Conservation (phyloP, 1,140 invertebrate species). For the Teleogryllus occipitalis region DNA sequence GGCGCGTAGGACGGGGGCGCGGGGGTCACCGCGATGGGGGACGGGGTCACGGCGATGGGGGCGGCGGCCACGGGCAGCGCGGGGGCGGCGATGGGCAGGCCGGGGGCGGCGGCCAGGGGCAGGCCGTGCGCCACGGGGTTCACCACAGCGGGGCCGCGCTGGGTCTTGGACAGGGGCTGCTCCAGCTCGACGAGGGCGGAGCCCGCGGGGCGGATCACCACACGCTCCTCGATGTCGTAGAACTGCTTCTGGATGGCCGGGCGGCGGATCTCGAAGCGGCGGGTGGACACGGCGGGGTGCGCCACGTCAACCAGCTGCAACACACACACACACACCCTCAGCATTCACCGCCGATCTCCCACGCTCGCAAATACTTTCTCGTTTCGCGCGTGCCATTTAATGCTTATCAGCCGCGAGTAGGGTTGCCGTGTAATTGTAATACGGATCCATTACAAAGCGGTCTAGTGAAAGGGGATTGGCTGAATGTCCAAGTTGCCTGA, state of each 20-base stretch:
- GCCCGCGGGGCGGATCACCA: conserved; percentile 52
- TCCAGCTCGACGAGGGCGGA: conserved; percentile 52
- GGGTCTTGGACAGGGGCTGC: conserved; percentile 48
- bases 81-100: conserved; percentile 28
- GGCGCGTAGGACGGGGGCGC: conserved; percentile 23
- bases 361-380: too few relatives aligned
- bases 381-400: too few relatives aligned
- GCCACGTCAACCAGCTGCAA: conserved; percentile 39
- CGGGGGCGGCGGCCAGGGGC: conserved; percentile 33
- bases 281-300: conserved; percentile 42
- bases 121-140: conserved; percentile 19
- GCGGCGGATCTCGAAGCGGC: conserved; percentile 45
- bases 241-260: conserved; percentile 57
- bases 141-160: conserved; percentile 39
- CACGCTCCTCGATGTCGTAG: conserved; percentile 54
- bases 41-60: background rate
- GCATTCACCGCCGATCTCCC: too few relatives aligned
- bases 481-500: too few relatives aligned
- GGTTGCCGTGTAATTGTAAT: too few relatives aligned
- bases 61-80: conserved; percentile 23
- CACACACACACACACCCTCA: conserved; percentile 9
- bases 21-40: conserved; percentile 22
- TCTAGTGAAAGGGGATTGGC: too few relatives aligned
- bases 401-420: too few relatives aligned
- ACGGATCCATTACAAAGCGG: too few relatives aligned